phyloP scores from a whole-genome alignment of 2,888 invertebrate species.

The Graphium colonna region DNA sequence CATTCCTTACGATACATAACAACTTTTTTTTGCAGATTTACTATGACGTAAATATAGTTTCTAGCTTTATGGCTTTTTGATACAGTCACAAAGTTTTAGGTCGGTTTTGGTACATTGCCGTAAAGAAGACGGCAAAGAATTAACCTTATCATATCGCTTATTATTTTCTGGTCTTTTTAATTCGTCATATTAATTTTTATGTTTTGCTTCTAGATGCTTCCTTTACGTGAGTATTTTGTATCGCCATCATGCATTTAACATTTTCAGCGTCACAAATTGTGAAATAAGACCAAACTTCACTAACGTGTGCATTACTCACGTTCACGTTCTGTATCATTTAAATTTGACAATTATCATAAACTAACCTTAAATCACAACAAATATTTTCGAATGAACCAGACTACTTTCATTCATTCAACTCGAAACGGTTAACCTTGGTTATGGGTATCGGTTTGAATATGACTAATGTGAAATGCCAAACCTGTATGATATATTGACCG shows the following conservation, averaged over 20 bases:
- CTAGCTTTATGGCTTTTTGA: constrained; percentile 22
- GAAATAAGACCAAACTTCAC: constrained; percentile 24
- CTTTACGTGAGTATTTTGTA: constrained; percentile 26
- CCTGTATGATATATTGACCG: too few relatives aligned
- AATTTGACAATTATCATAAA: constrained; percentile 22
- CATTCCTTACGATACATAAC: constrained; percentile 28
- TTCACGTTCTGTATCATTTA: constrained; percentile 21
- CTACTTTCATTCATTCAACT: too few relatives aligned
- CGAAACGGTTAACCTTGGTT: too few relatives aligned
- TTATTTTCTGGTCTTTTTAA: constrained; percentile 22
- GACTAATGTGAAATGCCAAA: too few relatives aligned
- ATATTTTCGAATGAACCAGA: constrained; percentile 34
- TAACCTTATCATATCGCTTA: constrained; percentile 21
- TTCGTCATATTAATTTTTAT: constrained; percentile 22
- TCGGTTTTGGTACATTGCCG: constrained; percentile 17
- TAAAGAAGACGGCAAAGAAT: constrained; percentile 23
- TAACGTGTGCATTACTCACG: constrained; percentile 20
- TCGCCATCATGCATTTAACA: constrained; percentile 25
- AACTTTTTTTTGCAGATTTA: constrained; percentile 27
- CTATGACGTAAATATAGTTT: constrained; percentile 27
- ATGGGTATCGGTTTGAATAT: too few relatives aligned
- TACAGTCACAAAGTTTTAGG: constrained; percentile 18
- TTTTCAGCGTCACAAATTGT: constrained; percentile 22
- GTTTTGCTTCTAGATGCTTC: constrained; percentile 24
- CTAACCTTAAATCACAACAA: constrained; percentile 33